Conservation (phyloP, 2,113 vertebrate species). For the Zapornia atra region DNA sequence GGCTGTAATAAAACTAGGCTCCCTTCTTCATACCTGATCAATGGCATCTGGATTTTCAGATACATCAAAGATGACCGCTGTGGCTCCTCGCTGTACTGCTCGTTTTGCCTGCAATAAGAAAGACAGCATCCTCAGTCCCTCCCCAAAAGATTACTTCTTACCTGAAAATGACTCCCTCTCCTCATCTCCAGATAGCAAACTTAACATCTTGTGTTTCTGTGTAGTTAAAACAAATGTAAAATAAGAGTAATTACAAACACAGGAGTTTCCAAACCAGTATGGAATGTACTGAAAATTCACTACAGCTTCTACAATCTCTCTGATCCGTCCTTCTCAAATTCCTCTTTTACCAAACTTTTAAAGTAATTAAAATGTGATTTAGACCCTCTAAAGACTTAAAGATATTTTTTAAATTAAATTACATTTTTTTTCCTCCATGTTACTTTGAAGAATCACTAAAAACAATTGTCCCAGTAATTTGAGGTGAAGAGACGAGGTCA, state of each 20-base stretch:
- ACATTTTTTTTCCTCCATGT: background rate
- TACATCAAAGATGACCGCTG: constrained; percentile 98
- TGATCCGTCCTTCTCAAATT: background rate
- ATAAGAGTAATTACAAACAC: background rate
- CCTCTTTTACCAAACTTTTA: background rate
- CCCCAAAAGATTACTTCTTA: background rate
- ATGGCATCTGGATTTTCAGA: constrained; percentile 98
- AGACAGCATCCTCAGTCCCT: constrained; percentile 56
- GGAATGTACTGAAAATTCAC: background rate
- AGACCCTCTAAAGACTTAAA: background rate
- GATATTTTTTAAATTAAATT: accelerated
- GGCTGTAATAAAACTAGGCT: background rate
- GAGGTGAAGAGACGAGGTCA: background rate
- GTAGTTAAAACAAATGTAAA: background rate
- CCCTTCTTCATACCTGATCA: constrained; percentile 85
- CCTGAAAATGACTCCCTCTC: background rate
- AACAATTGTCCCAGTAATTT: background rate
- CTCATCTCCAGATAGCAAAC: background rate
- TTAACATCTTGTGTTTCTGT: background rate
- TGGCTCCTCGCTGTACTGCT: constrained; percentile 95
- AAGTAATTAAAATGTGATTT: background rate
- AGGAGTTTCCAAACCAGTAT: background rate
- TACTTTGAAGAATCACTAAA: background rate
- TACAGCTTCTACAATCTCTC: background rate
- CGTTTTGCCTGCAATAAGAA: constrained; percentile 88